Evolutionary conservation across 1,140 invertebrate genomes (phyloP).

Genomic region (Drosophila jambulina): DNA sequence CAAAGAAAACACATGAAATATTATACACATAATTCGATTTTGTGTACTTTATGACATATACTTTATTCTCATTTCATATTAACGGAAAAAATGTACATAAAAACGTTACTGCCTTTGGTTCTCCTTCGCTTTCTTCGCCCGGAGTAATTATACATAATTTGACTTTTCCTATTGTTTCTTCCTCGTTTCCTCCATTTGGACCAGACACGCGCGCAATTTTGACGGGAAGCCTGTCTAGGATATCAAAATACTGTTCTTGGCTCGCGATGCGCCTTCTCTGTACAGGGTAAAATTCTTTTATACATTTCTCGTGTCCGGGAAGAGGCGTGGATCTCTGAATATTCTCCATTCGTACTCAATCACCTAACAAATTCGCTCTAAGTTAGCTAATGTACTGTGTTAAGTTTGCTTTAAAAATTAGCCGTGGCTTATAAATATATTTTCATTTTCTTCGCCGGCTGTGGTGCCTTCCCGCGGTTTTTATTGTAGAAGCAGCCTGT

Average conservation of each 20-base stretch:
- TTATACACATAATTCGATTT: slow-evolving; percentile 30
- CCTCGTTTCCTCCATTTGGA: slow-evolving; percentile 8
- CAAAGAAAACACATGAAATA: slow-evolving; percentile 22
- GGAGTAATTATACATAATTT: slow-evolving; percentile 69
- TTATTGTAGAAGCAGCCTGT: slow-evolving; percentile 80
- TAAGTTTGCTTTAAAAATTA: slow-evolving; percentile 39
- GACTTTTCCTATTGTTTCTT: slow-evolving; percentile 65
- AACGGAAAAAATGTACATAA: slow-evolving; percentile 75
- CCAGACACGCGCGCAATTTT: slow-evolving; percentile 52
- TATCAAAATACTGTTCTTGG: slow-evolving; percentile 51
- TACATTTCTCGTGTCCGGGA: slow-evolving; percentile 37
- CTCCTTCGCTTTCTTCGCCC: slow-evolving; percentile 12
- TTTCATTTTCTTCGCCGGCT: slow-evolving; percentile 30
- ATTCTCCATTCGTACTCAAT: slow-evolving; percentile 27
- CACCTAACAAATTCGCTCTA: slow-evolving; percentile 66
- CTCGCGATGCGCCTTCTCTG: slow-evolving; percentile 41
- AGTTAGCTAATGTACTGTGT: slow-evolving; percentile 45
- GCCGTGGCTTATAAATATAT: slow-evolving; percentile 56
- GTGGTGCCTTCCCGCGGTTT: slow-evolving; percentile 27
- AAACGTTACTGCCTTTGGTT: slow-evolving; percentile 54
- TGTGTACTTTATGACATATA: slow-evolving; percentile 61
- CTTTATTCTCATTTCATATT: slow-evolving; percentile 62
- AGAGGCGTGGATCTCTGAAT: slow-evolving; percentile 11
- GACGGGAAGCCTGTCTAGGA: slow-evolving; percentile 58
- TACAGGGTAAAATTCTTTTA: slow-evolving; percentile 73